Conservation (phyloP, 2,113 vertebrate genomes). For the Dromiciops gliroides region DNA sequence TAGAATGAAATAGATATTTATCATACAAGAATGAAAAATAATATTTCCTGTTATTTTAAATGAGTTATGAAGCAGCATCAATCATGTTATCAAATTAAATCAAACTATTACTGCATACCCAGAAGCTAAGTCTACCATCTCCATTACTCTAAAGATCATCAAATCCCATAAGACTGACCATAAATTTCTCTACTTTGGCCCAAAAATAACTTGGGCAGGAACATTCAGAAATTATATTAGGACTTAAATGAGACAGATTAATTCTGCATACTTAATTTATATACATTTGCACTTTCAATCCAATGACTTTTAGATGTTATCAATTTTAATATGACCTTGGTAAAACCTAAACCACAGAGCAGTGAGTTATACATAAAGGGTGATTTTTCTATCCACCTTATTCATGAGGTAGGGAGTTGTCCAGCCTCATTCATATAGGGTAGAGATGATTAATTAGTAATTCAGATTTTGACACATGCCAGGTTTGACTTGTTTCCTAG, state of each 20-base stretch:
- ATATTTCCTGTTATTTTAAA: constrained; percentile 48
- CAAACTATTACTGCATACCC: neutral
- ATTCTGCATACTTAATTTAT: constrained; percentile 51
- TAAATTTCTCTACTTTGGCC: constrained; percentile 49
- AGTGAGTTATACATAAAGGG: constrained; percentile 44
- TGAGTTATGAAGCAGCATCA: constrained; percentile 52
- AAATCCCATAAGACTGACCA: constrained; percentile 49
- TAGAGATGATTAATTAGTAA: neutral
- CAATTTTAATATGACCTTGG: constrained; percentile 47
- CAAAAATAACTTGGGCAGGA: constrained; percentile 44
- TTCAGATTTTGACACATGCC: neutral
- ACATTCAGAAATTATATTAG: constrained; percentile 39
- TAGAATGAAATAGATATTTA: constrained; percentile 44
- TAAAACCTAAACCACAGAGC: constrained; percentile 21
- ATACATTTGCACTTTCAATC: constrained; percentile 50
- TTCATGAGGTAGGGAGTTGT: constrained; percentile 9
- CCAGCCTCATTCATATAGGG: neutral
- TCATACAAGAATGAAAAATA: constrained; percentile 7
- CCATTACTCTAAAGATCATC: constrained; percentile 54
- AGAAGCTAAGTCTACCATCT: constrained; percentile 50
- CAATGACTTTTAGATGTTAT: constrained; percentile 25
- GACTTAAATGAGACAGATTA: neutral
- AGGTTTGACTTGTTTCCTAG: neutral
- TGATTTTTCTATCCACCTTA: constrained; percentile 5
- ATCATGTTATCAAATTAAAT: constrained; percentile 22